Conservation (phyloP, 1,140 invertebrate species). For the Onthophagus taurus region DNA sequence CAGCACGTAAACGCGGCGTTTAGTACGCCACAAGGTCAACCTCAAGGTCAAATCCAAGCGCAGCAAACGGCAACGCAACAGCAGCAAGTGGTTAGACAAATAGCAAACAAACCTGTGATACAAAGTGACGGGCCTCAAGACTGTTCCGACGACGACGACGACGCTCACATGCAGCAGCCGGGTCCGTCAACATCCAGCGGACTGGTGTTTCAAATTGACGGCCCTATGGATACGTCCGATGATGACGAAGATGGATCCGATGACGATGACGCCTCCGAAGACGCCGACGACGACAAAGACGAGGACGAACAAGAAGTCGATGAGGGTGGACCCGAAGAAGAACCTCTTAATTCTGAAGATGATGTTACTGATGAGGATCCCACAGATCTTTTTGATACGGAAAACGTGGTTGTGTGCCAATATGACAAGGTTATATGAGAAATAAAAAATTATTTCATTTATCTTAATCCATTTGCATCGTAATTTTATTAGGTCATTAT, state of each 20-base stretch:
- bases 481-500: no score
- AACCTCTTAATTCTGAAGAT: conserved; percentile 91
- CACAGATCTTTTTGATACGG: conserved; percentile 90
- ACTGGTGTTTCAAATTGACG: conserved; percentile 42
- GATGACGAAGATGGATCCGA: conserved; percentile 54
- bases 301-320: conserved; percentile 67
- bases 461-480: no score
- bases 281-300: conserved; percentile 62
- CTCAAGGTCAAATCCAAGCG: no score
- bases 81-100: conserved; percentile 10
- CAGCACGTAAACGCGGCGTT: conserved; percentile 79
- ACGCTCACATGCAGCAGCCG: no score
- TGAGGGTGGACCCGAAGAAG: conserved; percentile 71
- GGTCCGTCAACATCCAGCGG: neutral
- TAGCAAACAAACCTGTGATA: conserved; percentile 28
- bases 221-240: conserved; percentile 64
- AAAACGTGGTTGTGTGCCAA: conserved; percentile 98
- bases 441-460: conserved; percentile 9
- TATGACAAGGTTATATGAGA: conserved; percentile 99
- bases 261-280: conserved; percentile 57
- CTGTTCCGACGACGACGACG: conserved; percentile 10
- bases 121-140: conserved; percentile 30
- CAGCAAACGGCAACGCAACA: no score
- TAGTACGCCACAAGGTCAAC: no score
- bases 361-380: conserved; percentile 97